Evolutionary conservation across 2,888 invertebrate genomes (phyloP), one percentile per base, ranked within the genome.

Genomic region (Orthonevra nobilis): DNA sequence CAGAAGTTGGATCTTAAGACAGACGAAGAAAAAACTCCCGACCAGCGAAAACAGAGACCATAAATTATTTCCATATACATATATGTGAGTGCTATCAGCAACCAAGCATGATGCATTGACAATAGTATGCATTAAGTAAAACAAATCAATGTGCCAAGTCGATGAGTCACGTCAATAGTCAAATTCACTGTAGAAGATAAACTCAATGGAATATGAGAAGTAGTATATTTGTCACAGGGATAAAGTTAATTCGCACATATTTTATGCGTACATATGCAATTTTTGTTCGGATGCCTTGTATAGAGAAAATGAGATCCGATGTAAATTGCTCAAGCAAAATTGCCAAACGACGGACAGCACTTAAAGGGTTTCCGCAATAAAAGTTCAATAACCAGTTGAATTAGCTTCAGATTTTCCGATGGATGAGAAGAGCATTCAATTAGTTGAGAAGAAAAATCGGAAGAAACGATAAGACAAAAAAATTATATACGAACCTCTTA

Each of bases 301-400:
- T 66, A 19, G 19, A 28, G 10, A 34, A 15, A 17, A 7, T 20
- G 6, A 19, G 40, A 58, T 40, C 34, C 12, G 19, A 38, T 61
- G 28, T 38, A 54, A 23, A 26, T 23, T 23, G 14, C 23, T 34
- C 34, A 48, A 23, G 46, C 26, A 54, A 36, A 54, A n/a, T n/a
- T n/a, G n/a, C n/a, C n/a, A n/a, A n/a, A n/a, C n/a, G n/a, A n/a
- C n/a, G n/a, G 30, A 58, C 46, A 34, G 34, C 69, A 79, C 66
- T 73, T 79, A 23, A 73, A 44, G 73, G 79, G 79, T 54, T 79
- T 79, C 79, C 56, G 46, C 48, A 9, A 66, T 61, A 61, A 56
- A 72, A 73, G 73, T 73, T 79, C 79, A 79, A 73, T 79, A 79
- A 79, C 79, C 79, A 79, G 66, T 61, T 50, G 61, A 68, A 73